Percentiles rank a stretch among this genome's conserved stretches.
These are phyloP conservation scores for Cacajao melanocephalus DNA, from an alignment of 2,797 vertebrate species.

Conservation along the genomic window DNA sequence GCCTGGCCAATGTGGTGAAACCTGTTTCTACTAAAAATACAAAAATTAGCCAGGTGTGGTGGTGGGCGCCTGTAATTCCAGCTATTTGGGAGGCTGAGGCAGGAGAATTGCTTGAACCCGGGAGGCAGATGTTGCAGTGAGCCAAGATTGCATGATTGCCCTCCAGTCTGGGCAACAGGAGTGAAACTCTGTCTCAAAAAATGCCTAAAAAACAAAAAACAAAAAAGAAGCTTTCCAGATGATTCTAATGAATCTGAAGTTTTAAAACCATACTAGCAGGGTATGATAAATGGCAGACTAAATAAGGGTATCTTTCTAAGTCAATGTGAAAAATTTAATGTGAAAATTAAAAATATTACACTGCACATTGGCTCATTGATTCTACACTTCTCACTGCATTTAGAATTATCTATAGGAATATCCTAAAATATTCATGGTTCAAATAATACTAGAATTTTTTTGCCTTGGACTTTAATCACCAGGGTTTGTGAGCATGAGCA, in stretches of 20 bases:
- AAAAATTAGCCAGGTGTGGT: no score
- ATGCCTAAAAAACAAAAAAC: no score
- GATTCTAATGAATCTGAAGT: neutral
- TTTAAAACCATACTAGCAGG: neutral
- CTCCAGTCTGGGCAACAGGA: no score
- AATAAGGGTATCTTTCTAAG: neutral
- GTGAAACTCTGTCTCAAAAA: no score
- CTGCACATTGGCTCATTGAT: neutral
- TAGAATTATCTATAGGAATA: conserved; percentile 24
- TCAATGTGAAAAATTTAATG: neutral
- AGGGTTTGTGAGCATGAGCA: neutral
- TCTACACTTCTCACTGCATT: neutral
- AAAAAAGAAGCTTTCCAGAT: neutral
- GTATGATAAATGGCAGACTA: neutral
- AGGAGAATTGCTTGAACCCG: no score
- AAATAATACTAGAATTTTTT: neutral
- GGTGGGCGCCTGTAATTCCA: no score
- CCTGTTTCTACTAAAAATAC: no score
- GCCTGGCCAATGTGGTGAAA: no score
- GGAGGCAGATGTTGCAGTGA: no score
- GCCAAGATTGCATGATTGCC: no score
- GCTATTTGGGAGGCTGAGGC: no score
- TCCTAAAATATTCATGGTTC: neutral
- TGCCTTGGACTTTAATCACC: neutral
- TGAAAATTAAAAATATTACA: neutral